phyloP scores from a whole-genome alignment of 2,113 vertebrate species.

The Corythornis cristatus region DNA sequence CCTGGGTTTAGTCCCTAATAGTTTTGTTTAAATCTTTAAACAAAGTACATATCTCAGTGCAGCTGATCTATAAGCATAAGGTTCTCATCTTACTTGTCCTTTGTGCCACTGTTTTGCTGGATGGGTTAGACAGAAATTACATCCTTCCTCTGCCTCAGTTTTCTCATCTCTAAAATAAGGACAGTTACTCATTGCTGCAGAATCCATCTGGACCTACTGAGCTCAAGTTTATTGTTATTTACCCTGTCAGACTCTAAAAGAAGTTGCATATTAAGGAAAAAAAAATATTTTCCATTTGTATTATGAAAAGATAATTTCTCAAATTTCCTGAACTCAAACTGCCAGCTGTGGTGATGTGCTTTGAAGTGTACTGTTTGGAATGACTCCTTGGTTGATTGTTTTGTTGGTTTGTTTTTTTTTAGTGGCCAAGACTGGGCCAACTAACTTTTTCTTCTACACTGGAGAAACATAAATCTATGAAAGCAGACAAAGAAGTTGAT shows the following conservation, averaged over 20 bases:
- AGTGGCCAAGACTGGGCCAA: conserved; percentile 89
- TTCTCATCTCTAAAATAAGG: background rate
- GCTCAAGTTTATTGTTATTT: background rate
- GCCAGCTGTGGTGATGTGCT: background rate
- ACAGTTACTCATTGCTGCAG: background rate
- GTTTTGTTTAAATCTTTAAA: background rate
- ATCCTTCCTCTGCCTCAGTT: background rate
- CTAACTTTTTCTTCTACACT: conserved; percentile 78
- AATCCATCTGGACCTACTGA: background rate
- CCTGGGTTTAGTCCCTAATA: background rate
- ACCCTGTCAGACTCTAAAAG: background rate
- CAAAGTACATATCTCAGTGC: background rate
- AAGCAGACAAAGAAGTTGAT: conserved; percentile 74
- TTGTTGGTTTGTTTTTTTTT: background rate
- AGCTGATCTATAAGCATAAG: rapidly evolving
- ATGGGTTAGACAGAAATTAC: background rate
- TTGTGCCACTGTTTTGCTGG: background rate
- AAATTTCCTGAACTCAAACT: background rate
- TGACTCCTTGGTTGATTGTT: background rate
- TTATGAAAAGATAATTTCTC: background rate
- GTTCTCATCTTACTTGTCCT: background rate
- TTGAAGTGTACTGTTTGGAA: background rate
- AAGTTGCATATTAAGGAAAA: background rate
- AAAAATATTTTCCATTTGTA: background rate
- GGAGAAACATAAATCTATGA: conserved; percentile 76